phyloP scores from a whole-genome alignment of 1,140 invertebrate species.

The Aphis gossypii region DNA sequence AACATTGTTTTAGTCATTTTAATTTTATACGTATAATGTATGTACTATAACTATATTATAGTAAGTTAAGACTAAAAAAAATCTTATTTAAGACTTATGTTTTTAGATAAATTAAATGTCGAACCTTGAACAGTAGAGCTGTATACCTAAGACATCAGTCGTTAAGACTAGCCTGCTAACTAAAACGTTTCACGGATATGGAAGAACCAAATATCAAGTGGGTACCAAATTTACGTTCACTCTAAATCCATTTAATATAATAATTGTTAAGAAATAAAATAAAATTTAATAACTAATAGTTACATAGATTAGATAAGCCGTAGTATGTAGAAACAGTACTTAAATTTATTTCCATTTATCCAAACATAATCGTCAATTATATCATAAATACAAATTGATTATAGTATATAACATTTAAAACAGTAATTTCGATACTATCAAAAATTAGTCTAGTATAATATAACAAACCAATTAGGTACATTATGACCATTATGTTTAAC shows the following conservation, averaged over 20 bases:
- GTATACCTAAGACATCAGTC: background rate
- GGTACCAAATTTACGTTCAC: background rate
- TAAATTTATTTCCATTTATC: background rate
- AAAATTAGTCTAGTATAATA: background rate
- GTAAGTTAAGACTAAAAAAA: background rate
- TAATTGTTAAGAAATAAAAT: background rate
- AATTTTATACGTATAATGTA: background rate
- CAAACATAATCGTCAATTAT: background rate
- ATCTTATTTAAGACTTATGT: background rate
- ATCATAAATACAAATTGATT: background rate
- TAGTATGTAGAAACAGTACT: background rate
- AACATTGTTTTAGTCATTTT: background rate
- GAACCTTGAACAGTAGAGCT: background rate
- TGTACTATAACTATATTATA: background rate
- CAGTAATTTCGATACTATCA: background rate
- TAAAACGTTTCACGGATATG: background rate
- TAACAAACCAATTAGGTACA: background rate
- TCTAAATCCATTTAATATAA: background rate
- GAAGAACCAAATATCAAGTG: background rate
- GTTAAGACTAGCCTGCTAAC: background rate
- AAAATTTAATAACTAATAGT: background rate
- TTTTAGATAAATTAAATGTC: background rate
- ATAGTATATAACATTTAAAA: background rate
- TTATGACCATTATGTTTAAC: background rate
- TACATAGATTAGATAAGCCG: background rate